Base-by-base conservation (phyloP, 2,888 invertebrate species). In the Ormyrus thymus region DNA sequence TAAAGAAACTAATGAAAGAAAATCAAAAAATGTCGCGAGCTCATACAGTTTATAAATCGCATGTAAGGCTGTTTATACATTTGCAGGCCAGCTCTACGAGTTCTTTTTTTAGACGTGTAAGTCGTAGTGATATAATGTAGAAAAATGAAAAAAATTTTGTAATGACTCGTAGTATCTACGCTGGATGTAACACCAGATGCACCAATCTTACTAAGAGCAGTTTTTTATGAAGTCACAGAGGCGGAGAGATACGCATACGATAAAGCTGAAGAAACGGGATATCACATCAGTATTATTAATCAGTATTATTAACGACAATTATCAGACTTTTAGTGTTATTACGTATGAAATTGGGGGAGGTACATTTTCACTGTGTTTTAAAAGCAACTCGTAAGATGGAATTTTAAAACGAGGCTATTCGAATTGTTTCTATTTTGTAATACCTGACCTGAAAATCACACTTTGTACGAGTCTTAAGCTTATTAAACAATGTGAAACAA, bases 201-300 rank as follows among this genome's bases (percentile, higher is more conserved):
- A 81, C 76, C 80, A 83, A 83, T 73, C 81, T 83, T 81, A 79
- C 62, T 82, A 83, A 81, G 69, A 73, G 46, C 48, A 45, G 45
- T 83, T 84, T 84, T 85, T 81, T 83, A 84, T 83, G 72, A 81
- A 81, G 68, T 65, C 46, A 78, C 8, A 68, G 61, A 53, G 59
- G 58, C 64, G 62, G 56, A 15, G 55, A 29, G n/a, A 62, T 56
- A 53, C 56, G 79, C 71, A 56, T 80, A 82, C 55, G 81, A 80
- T 65, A 68, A 73, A 75, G 58, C 29, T 69, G 76, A 69, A 59
- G 69, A 56, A 81, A 76, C 69, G 81, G 76, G 73, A 79, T 72
- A 74, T 58, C 56, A 68, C 46, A 73, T 64, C 76, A 83, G 76
- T 81, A 81, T 79, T 81, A 82, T 65, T 64, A 73, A 73, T 75